These are phyloP conservation scores for Phaenicophaeus curvirostris DNA, from an alignment of 2,797 vertebrate genomes.

Conservation along the genomic window DNA sequence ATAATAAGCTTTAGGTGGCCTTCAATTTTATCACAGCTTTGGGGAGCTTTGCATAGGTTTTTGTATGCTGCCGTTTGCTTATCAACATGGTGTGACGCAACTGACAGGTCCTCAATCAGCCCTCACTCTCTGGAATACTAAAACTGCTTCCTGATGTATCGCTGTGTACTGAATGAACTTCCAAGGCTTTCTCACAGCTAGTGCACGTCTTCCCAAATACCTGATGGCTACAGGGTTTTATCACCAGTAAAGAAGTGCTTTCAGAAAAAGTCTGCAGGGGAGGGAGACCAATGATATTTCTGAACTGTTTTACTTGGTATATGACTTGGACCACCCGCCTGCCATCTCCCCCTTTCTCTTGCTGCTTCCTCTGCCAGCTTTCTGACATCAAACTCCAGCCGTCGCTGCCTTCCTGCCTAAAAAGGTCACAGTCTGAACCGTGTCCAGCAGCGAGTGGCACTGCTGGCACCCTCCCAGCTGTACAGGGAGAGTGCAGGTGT, in stretches of 20 bases:
- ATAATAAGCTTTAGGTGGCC: background rate
- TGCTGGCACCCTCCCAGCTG: background rate
- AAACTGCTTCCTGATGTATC: accelerated
- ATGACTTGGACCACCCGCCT: accelerated
- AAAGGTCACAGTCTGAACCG: background rate
- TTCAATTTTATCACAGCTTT: accelerated
- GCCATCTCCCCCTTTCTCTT: background rate
- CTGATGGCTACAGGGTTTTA: accelerated
- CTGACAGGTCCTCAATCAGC: accelerated
- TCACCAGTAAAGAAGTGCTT: accelerated
- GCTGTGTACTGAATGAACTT: accelerated
- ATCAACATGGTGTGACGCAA: accelerated
- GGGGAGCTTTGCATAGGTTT: accelerated
- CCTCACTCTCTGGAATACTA: background rate
- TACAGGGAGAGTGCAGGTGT: background rate
- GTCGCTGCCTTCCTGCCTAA: background rate
- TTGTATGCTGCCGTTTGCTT: background rate
- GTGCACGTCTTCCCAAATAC: accelerated
- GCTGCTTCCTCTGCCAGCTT: background rate
- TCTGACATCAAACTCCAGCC: background rate
- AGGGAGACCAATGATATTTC: background rate
- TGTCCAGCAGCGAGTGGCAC: background rate
- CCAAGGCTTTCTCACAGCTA: accelerated
- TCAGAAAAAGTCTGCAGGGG: accelerated
- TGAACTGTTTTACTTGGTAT: accelerated